phyloP scores from a whole-genome alignment of 1,140 invertebrate genomes.

The Microplitis demolitor region DNA sequence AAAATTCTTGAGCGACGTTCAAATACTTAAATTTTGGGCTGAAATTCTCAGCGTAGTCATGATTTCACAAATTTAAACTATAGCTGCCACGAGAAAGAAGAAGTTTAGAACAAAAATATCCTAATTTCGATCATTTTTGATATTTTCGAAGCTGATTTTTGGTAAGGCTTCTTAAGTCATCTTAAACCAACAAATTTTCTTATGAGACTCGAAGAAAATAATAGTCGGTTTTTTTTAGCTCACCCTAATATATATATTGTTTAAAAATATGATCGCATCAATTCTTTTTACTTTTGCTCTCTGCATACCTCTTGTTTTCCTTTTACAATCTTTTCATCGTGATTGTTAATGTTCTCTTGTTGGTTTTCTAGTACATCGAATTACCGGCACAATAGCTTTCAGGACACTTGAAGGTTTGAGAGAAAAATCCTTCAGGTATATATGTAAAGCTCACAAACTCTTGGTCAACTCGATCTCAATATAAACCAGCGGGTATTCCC shows the following conservation, averaged over 20 bases:
- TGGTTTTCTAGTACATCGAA: constrained; percentile 13
- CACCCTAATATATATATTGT: no score
- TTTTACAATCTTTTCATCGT: not conserved
- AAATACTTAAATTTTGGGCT: no score
- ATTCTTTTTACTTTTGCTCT: not conserved
- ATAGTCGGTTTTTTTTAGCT: no score
- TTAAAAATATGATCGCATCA: not conserved
- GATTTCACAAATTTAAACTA: no score
- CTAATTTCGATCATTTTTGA: no score
- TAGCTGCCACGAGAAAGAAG: no score
- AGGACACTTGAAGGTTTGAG: not conserved
- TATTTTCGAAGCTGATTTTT: no score
- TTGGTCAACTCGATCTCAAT: constrained; percentile 13
- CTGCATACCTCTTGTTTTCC: not conserved
- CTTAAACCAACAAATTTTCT: no score
- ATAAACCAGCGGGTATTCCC: constrained; percentile 14
- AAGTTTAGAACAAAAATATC: no score
- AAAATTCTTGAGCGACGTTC: not conserved
- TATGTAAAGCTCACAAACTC: not conserved
- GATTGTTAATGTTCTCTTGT: constrained; percentile 6
- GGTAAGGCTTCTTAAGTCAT: no score
- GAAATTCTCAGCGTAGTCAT: no score
- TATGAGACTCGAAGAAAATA: no score
- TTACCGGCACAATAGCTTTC: constrained; percentile 14
- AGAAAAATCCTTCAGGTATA: not conserved